Evolutionary conservation across 2,113 vertebrate species (phyloP), one percentile per base, ranked within the genome.

Genomic region (Larimichthys polyactis): DNA sequence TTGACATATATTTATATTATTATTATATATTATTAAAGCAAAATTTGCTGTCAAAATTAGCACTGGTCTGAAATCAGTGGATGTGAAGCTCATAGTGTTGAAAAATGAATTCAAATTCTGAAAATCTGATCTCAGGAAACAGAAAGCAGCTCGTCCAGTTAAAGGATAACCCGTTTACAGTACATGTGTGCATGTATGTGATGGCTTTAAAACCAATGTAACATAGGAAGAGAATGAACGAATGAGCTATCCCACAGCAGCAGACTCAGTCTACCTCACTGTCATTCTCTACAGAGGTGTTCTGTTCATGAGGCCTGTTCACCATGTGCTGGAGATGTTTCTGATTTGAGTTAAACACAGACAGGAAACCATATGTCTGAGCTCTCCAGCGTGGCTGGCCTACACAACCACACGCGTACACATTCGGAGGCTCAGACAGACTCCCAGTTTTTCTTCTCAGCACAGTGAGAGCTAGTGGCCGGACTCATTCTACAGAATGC

Each of bases 291-390:
- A 66, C 59, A 62, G 71, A 78, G 73, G 73, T 75, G 79, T 46
- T 83, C 60, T 68, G 75, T 87, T n/a, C 71, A 81, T 0, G 3
- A 7, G 40, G 94, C 90, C 92, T 82, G 63, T 83, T 94, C 94
- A 90, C 93, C 96, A 95, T 95, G 95, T 95, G 96, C 95, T 92
- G 80, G 85, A 93, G 84, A 92, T 93, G 92, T 94, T 90, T 96
- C 95, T 95, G 94, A 95, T 95, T 94, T 92, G 93, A 96, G 94
- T 95, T 96, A 96, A 97, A 97, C 96, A 96, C 91, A 98, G 96
- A 98, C 97, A 98, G 97, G 97, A 99, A 98, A 98, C 97, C 96
- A 84, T 93, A 95, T 93, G 97, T 98, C 97, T 99, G 96, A 96
- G 96, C 95, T 94, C 93, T 95, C 93, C 60, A 85, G 68, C 46